These are phyloP conservation scores for Rhinogobio ventralis DNA, from an alignment of 2,797 vertebrate species.

Conservation along the genomic window DNA sequence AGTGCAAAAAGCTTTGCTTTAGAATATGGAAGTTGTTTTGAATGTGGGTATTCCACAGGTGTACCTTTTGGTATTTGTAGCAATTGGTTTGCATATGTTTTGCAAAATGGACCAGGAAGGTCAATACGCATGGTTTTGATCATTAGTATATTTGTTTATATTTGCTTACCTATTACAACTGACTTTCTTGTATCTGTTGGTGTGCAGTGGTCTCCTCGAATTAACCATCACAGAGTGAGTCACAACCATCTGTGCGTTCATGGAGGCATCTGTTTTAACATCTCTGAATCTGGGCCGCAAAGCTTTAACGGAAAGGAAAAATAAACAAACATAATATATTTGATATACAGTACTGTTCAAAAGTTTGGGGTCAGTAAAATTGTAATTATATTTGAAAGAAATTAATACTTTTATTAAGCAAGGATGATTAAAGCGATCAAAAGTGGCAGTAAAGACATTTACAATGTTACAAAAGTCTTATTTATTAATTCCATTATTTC, in stretches of 20 bases:
- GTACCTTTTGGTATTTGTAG: background rate
- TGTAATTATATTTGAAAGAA: background rate
- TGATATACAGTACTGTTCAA: conserved; percentile 13
- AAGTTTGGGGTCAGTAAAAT: background rate
- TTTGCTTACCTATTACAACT: conserved; percentile 14
- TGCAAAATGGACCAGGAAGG: conserved; percentile 8
- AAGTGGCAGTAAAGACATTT: background rate
- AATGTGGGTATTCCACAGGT: conserved; percentile 4
- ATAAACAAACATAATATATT: conserved; percentile 18
- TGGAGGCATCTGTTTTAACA: conserved; percentile 54
- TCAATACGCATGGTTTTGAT: background rate
- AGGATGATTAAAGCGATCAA: background rate
- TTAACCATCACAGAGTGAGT: conserved; percentile 52
- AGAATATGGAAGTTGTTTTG: background rate
- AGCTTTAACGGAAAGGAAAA: conserved; percentile 26
- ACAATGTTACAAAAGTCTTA: background rate
- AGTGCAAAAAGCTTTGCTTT: conserved; percentile 28
- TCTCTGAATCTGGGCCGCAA: conserved; percentile 40
- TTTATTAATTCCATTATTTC: background rate
- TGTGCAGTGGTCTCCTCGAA: conserved; percentile 35
- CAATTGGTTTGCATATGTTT: background rate
- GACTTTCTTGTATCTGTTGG: conserved; percentile 17
- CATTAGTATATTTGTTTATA: conserved; percentile 38
- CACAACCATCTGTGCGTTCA: conserved; percentile 55
- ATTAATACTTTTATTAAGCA: background rate